Evolutionary conservation across 2,888 invertebrate genomes (phyloP).

Genomic region (Siphonodentalium dalli): DNA sequence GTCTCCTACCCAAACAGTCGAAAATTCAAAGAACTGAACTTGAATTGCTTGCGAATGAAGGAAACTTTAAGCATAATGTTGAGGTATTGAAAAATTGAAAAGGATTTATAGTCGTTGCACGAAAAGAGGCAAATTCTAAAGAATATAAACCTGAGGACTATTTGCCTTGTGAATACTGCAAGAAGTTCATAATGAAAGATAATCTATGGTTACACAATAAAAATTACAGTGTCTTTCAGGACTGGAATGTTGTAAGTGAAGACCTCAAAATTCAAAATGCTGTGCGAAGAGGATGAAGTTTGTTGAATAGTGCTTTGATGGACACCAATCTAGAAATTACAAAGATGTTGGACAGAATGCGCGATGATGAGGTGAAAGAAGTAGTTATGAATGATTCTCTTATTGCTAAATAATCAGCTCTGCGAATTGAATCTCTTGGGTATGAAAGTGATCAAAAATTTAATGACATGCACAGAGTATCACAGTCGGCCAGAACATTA

Average conservation of each 20-base stretch:
- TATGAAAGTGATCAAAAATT: conserved; percentile 20
- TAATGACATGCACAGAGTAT: conserved; percentile 20
- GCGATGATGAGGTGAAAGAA: conserved; percentile 17
- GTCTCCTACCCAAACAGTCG: conserved; percentile 15
- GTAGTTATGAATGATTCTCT: conserved; percentile 14
- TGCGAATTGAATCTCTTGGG: conserved; percentile 20
- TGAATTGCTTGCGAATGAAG: conserved; percentile 29
- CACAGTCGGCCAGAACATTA: conserved; percentile 18
- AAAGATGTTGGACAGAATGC: conserved; percentile 21
- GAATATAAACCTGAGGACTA: conserved; percentile 13
- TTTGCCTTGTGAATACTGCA: conserved; percentile 20
- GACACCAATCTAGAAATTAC: conserved; percentile 2
- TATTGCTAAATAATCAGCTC: conserved; percentile 16
- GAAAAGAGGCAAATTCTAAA: conserved; percentile 5
- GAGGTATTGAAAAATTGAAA: conserved; percentile 17
- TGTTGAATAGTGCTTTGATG: conserved; percentile 20
- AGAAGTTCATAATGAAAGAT: conserved; percentile 17
- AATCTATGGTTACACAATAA: conserved; percentile 18
- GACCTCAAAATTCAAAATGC: conserved; percentile 3
- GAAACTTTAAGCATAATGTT: conserved; percentile 28
- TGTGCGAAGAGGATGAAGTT: conserved; percentile 4
- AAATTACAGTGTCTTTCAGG: conserved; percentile 7
- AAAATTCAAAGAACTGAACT: conserved; percentile 17
- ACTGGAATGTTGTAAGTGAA: conserved; percentile 3
- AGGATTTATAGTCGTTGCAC: conserved; percentile 14